Conservation (phyloP, 2,113 vertebrate species). For the Amazona guildingii region DNA sequence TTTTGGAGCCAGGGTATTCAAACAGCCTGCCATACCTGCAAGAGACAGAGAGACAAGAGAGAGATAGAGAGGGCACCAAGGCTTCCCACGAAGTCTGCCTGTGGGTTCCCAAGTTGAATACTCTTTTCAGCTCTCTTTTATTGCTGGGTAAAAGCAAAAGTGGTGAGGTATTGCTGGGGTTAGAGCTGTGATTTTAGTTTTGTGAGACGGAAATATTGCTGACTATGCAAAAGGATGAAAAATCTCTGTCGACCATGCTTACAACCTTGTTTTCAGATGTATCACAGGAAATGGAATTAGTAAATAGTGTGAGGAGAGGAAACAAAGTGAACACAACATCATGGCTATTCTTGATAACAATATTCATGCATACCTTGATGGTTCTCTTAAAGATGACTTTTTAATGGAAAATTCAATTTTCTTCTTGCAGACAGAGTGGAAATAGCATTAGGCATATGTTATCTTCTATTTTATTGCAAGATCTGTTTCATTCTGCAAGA, state of each 20-base stretch:
- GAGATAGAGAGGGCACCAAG: background rate
- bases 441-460: background rate
- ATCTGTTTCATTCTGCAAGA: background rate
- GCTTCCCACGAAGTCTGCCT: background rate
- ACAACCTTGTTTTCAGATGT: background rate
- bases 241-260: background rate
- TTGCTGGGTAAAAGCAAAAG: background rate
- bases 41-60: background rate
- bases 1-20: background rate
- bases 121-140: background rate
- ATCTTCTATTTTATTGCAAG: background rate
- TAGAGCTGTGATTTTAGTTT: background rate
- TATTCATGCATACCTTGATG: background rate
- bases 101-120: background rate
- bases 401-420: background rate
- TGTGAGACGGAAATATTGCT: background rate
- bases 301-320: background rate
- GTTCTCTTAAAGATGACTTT: background rate
- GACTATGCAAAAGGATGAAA: background rate
- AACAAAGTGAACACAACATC: background rate
- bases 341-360: background rate
- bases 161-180: background rate
- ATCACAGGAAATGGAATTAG: background rate
- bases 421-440: background rate
- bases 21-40: background rate